Base-by-base conservation (phyloP, 2,888 invertebrate species). In the Halictus ligatus region DNA sequence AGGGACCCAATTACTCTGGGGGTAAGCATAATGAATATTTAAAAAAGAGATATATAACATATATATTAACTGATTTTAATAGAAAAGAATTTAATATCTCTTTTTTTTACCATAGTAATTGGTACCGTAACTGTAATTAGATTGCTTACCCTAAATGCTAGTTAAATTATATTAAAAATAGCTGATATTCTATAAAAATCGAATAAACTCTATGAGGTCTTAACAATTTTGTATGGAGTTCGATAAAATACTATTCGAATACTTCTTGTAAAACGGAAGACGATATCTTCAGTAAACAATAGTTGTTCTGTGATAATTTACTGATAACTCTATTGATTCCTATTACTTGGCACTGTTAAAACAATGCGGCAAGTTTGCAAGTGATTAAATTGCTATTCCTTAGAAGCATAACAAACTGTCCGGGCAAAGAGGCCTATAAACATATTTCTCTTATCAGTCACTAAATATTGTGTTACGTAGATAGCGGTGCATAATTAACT, bases 401-500 rank as follows among this genome's bases (percentile, higher is more conserved):
- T 21, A 10, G 35, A 60, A n/a, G 60, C 25, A 60, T 58, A n/a
- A n/a, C 60, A 35, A 48, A 74, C n/a, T 18, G 25, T 40, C 48
- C 40, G 7, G 8, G 48, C 64, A 77, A 78, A 18, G 40, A 50
- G n/a, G 10, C 43, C 25, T 43, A 75, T 29, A 40, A 80, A 25
- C 64, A 74, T 35, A n/a, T 3, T 50, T 25, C 15, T 2, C 71
- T 72, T 72, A 71, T 81, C 50, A 29, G 48, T 73, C n/a, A 35
- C 18, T 72, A 54, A 76, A 81, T 75, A 72, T 60, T 64, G 60
- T 13, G 10, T 72, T 43, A 48, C 7, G 10, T 6, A 10, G 25
- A 81, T 67, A 69, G 46, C 21, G 3, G 15, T 29, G 25, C 6
- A 46, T 35, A 58, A 25, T 72, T 60, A 13, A 58, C 21, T 12